Base-by-base conservation (phyloP, 2,797 vertebrate genomes). In the Toxotes lorentzi region DNA sequence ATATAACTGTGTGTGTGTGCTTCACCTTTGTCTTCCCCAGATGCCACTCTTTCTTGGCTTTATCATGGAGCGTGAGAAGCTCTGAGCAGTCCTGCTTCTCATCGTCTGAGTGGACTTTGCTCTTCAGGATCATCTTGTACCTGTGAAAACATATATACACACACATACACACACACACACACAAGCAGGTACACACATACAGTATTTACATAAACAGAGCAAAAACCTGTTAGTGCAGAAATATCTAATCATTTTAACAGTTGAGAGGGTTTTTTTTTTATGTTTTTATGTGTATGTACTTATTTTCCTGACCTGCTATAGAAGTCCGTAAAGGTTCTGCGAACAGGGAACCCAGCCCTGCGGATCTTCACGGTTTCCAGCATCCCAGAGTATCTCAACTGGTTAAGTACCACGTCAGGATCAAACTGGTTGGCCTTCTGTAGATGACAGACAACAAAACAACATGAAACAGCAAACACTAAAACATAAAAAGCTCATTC, bases 341-440 rank as follows among this genome's bases (percentile, higher is more conserved):
- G 96, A 5, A 98, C 94, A 7, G 97, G 97, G 83, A 97, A 98
- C 30, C 97, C 97, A 54, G 97, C 97, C 78, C 95, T 94, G 1
- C 97, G 96, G 84, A 98, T 96, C 89, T 97, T 97, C 73, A 98
- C 97, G 0, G 97, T 98, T 88, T 98, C 97, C 88, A 98, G 87
- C 97, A 98, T 98, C 69, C 97, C 97, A 0, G 97, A 98, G 80
- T 98, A 98, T 23, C 94, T 94, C 51, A 98, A 83, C 91, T 98
- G 97, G 86, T 98, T 98, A 51, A 97, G 93, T 76, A 98, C 97
- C 45, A 97, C 94, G 4, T 95, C 96, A 5, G 95, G 94, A 81
- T 94, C 95, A 88, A 97, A 98, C 82, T 90, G 94, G 89, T 95
- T 94, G 0, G 97, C 91, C 0, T 95, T 95, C 95, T 95, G 79